Conservation (phyloP, 2,888 invertebrate species). For the Drosophila subquinaria region DNA sequence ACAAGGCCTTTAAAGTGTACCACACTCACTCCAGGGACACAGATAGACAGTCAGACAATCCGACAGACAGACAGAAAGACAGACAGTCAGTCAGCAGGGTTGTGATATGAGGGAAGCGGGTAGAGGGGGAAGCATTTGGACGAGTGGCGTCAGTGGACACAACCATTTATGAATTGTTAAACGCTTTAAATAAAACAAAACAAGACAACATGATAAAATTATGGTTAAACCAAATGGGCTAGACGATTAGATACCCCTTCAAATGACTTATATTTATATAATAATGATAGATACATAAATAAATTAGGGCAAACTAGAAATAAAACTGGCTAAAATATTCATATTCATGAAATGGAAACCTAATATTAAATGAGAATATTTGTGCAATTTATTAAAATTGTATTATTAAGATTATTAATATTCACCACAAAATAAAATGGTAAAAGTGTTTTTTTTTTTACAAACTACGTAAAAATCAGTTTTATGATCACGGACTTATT, state of each 20-base stretch:
- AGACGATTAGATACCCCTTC: constrained; percentile 1
- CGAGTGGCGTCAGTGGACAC: constrained; percentile 77
- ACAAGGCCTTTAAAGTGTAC: constrained; percentile 64
- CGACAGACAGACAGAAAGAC: background rate
- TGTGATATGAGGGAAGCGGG: background rate
- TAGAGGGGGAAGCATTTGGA: constrained; percentile 44
- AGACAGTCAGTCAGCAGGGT: background rate
- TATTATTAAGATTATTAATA: too few relatives aligned
- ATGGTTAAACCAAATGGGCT: background rate
- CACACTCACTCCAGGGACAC: constrained; percentile 46
- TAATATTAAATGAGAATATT: background rate
- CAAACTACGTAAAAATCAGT: too few relatives aligned
- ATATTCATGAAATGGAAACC: too few relatives aligned
- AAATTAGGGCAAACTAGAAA: too few relatives aligned
- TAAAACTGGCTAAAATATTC: background rate
- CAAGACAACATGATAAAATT: constrained; percentile 3
- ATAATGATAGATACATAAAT: background rate
- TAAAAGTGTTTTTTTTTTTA: too few relatives aligned
- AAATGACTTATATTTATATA: background rate
- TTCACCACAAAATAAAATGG: too few relatives aligned
- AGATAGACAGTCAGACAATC: background rate
- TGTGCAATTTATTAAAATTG: background rate
- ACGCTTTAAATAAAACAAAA: constrained; percentile 55
- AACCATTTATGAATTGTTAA: constrained; percentile 80
- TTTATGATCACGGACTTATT: too few relatives aligned